phyloP scores from a whole-genome alignment of 2,113 vertebrate species.

The Labeo catla region DNA sequence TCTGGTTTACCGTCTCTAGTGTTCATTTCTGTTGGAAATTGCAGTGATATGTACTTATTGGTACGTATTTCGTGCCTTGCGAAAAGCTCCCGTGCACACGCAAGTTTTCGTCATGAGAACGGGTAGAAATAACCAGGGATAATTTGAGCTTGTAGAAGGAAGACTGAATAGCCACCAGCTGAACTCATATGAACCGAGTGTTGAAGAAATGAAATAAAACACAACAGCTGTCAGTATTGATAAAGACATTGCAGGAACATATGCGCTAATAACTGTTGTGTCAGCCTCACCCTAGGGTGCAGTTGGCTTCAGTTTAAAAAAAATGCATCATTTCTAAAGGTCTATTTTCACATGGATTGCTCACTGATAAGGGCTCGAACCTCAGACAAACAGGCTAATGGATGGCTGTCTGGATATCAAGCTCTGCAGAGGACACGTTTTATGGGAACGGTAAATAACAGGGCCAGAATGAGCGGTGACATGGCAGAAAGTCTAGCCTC shows the following conservation, averaged over 20 bases:
- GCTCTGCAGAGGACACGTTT: constrained; percentile 59
- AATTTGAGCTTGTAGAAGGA: neutral
- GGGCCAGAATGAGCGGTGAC: constrained; percentile 42
- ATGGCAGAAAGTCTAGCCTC: constrained; percentile 50
- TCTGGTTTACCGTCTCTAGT: too few relatives aligned
- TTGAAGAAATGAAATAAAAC: constrained; percentile 5
- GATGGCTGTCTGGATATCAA: constrained; percentile 58
- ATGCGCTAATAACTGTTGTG: constrained; percentile 16
- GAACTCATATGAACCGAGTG: constrained; percentile 10
- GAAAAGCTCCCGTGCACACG: too few relatives aligned
- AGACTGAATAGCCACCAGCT: constrained; percentile 13
- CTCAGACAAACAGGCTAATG: constrained; percentile 49
- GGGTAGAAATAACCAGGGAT: neutral
- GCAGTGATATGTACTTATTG: too few relatives aligned
- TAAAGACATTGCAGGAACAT: neutral
- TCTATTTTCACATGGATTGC: constrained; percentile 46
- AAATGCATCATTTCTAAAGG: constrained; percentile 58
- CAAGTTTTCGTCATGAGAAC: too few relatives aligned
- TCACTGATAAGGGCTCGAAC: constrained; percentile 47
- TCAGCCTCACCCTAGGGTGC: constrained; percentile 10
- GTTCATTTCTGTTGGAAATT: too few relatives aligned
- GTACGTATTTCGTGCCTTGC: too few relatives aligned
- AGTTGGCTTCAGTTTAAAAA: constrained; percentile 37
- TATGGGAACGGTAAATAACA: constrained; percentile 62
- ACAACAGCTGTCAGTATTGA: constrained; percentile 36